These are phyloP conservation scores for Pseudorasbora parva DNA, from an alignment of 2,113 vertebrate genomes.

Conservation along the genomic window DNA sequence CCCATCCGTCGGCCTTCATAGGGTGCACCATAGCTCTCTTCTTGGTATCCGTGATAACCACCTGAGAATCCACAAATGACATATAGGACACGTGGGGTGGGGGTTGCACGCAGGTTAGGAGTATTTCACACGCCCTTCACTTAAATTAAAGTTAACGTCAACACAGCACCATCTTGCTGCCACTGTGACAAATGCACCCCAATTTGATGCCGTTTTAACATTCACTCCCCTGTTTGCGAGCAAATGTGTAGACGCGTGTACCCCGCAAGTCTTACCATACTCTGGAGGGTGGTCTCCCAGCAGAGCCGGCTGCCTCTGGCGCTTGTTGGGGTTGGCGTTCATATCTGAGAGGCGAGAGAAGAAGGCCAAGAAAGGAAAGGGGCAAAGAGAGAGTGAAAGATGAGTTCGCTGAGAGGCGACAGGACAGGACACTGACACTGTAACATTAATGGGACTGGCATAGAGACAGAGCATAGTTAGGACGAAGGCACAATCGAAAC, in stretches of 20 bases:
- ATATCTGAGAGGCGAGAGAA: constrained; percentile 78
- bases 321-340: constrained; percentile 86
- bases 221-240: constrained; percentile 37
- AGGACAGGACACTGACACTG: constrained; percentile 1
- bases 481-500: too few relatives aligned
- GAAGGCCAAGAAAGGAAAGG: constrained; percentile 37
- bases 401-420: constrained; percentile 39
- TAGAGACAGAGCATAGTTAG: too few relatives aligned
- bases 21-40: constrained; percentile 78
- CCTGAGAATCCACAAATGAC: constrained; percentile 20
- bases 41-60: constrained; percentile 86
- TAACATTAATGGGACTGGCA: background rate
- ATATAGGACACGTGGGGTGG: background rate
- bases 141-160: constrained; percentile 27
- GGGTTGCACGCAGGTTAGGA: background rate
- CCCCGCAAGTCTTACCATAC: constrained; percentile 73
- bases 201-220: constrained; percentile 31
- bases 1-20: constrained; percentile 88
- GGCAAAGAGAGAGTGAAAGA: constrained; percentile 44
- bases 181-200: constrained; percentile 52
- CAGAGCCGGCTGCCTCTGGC: constrained; percentile 88
- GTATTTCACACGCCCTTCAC: background rate
- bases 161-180: constrained; percentile 54
- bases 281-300: constrained; percentile 89
- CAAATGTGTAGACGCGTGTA: constrained; percentile 33